phyloP scores from a whole-genome alignment of 1,140 invertebrate genomes.

The Zophobas atratus region DNA sequence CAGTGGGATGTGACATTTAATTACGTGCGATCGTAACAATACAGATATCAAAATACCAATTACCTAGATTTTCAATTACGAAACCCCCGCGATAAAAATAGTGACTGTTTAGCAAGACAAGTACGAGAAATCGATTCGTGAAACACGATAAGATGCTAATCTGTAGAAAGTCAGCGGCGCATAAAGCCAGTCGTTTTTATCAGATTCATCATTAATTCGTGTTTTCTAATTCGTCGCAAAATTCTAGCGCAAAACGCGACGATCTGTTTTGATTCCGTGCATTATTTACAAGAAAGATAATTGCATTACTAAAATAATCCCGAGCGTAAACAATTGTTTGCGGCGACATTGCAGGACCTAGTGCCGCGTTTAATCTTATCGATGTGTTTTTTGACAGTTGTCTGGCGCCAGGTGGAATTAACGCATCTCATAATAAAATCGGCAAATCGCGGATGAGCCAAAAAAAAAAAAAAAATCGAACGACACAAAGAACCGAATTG shows the following conservation, averaged over 20 bases:
- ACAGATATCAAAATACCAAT: too few relatives aligned
- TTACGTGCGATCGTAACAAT: too few relatives aligned
- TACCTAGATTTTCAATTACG: too few relatives aligned
- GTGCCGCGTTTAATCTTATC: slow-evolving; percentile 26
- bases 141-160: slow-evolving; percentile 7
- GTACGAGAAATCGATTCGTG: slow-evolving; percentile 12
- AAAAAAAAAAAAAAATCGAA: not conserved
- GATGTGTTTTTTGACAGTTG: slow-evolving; percentile 1
- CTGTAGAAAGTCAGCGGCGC: not conserved
- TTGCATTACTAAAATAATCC: slow-evolving; percentile 11
- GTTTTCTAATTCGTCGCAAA: not conserved
- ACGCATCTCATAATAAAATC: slow-evolving; percentile 5
- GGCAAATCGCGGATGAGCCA: slow-evolving; percentile 11
- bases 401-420: slow-evolving; percentile 27
- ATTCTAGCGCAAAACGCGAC: not conserved
- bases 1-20: too few relatives aligned
- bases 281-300: not conserved
- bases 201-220: not conserved
- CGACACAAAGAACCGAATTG: slow-evolving; percentile 16
- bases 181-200: not conserved
- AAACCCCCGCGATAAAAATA: too few relatives aligned
- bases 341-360: not conserved
- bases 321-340: slow-evolving; percentile 11
- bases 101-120: too few relatives aligned
- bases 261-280: not conserved